Base-by-base conservation (phyloP, 2,888 invertebrate species). In the Plagiodera versicolora region DNA sequence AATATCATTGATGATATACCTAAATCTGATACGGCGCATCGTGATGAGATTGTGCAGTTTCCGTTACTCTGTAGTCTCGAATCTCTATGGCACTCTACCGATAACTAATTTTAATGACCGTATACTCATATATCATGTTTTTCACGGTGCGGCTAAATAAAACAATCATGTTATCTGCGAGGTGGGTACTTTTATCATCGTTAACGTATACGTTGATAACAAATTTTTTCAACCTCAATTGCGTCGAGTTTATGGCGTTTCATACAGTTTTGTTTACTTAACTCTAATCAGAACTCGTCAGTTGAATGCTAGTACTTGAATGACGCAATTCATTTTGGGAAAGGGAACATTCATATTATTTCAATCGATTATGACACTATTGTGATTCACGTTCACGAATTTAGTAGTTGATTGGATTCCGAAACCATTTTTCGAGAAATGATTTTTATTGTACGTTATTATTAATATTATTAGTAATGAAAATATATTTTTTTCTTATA, bases 161-260 rank as follows among this genome's bases (percentile, higher is more conserved):
- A 50, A 28, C 49, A 52, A 1, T 52, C 48, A 28, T 48, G 11
- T 52, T 52, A 52, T 52, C 52, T 52, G 20, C 14, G 20, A 52
- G 39, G 44, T 44, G 20, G n/a, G n/a, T n/a, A n/a, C n/a, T n/a
- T n/a, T n/a, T 44, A 53, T 53, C 53, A 17, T 53, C 44, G 39
- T 39, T 39, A 39, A 39, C 39, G 39, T 39, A 39, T 39, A n/a
- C 39, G 39, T 39, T 53, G 53, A 53, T 44, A 53, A 53, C 53
- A 17, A 53, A 44, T 53, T 24, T 53, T 44, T 53, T 44, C 16
- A 44, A 39, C 39, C 44, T 39, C 17, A 44, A 53, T 53, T 53
- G 39, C 53, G 53, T 53, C 44, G 44, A 17, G 9, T 53, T 45
- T 45, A 24, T 45, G 20, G 20, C 35, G 53, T 16, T 53, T 20